Base-by-base conservation (phyloP, 2,888 invertebrate species). In the Toxonevra muliebris region DNA sequence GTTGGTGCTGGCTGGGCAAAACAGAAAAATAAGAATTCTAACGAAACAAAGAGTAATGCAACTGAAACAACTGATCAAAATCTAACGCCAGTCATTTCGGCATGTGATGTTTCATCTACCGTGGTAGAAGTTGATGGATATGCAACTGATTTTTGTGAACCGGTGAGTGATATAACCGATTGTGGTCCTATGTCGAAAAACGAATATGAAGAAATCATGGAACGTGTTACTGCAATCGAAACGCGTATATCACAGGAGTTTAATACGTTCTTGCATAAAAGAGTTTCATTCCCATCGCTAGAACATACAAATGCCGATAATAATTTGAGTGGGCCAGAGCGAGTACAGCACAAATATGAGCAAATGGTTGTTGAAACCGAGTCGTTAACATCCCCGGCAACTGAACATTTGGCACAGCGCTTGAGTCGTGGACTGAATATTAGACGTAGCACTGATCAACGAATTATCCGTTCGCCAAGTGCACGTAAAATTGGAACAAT, bases 401-500 rank as follows among this genome's bases (percentile, higher is more conserved):
- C 92, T 0, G 92, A 93, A 77, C 89, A 91, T 71, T 84, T 93
- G 69, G 93, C 92, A 2, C 88, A 89, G 69, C 87, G 90, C 69
- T 84, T 93, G 53, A 91, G 92, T 75, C 89, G 89, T 77, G 69
- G 57, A 15, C 55, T 93, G 55, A 92, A 92, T 80, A 93, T 93
- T 66, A 86, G 93, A 67, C 88, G 90, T 55, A 91, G 90, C 68
- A 87, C 87, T 45, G 91, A 92, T 76, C 88, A 90, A 61, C 90
- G 90, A 77, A 88, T 93, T 9, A 91, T 93, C 70, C 86, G 93
- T 72, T 93, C 93, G 0, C 94, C 93, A 0, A 93, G 93, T 80
- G 93, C 93, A 1, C 87, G 93, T 61, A 93, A 93, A 87, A 94
- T 93, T 68, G 93, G 93, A 19, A 89, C 88, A 10, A 88, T 93